These are phyloP conservation scores for Nycticebus coucang DNA, from an alignment of 2,113 vertebrate species.

Conservation along the genomic window DNA sequence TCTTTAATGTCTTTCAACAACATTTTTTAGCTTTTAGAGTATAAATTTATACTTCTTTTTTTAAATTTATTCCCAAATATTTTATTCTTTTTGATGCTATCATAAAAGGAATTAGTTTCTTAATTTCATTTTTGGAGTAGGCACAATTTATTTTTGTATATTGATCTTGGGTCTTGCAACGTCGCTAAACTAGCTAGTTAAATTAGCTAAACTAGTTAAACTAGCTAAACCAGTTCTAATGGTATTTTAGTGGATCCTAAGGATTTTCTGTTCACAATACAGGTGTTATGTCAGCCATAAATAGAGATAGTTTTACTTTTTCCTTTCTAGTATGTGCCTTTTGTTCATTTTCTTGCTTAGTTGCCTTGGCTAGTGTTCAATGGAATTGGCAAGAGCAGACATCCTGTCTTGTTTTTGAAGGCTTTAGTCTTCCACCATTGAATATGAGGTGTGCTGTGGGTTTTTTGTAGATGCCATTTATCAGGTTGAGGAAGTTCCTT, in stretches of 20 bases:
- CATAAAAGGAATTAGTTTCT: not conserved
- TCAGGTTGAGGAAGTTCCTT: slow-evolving; percentile 25
- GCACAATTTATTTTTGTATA: slow-evolving; percentile 20
- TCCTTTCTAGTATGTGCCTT: not conserved
- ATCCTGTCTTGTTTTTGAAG: not conserved
- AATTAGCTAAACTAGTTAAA: too few relatives aligned
- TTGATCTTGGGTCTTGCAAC: not conserved
- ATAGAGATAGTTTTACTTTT: slow-evolving; percentile 40
- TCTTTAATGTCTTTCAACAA: slow-evolving; percentile 25
- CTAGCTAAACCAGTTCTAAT: too few relatives aligned
- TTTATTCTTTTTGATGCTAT: slow-evolving; percentile 36
- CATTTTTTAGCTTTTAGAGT: slow-evolving; percentile 44
- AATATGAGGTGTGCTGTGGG: not conserved
- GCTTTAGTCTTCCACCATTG: not conserved
- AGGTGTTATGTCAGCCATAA: not conserved
- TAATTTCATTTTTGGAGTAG: slow-evolving; percentile 25
- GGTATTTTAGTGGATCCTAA: slow-evolving; percentile 15
- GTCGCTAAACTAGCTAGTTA: not conserved
- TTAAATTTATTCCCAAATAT: slow-evolving; percentile 35
- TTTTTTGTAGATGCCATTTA: slow-evolving; percentile 11
- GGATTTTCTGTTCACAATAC: not conserved
- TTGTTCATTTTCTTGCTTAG: slow-evolving; percentile 3
- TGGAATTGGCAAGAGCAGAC: not conserved
- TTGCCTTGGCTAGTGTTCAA: not conserved
- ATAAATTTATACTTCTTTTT: not conserved